Conservation (phyloP, 1,140 invertebrate species). For the Zelostemma sp. region DNA sequence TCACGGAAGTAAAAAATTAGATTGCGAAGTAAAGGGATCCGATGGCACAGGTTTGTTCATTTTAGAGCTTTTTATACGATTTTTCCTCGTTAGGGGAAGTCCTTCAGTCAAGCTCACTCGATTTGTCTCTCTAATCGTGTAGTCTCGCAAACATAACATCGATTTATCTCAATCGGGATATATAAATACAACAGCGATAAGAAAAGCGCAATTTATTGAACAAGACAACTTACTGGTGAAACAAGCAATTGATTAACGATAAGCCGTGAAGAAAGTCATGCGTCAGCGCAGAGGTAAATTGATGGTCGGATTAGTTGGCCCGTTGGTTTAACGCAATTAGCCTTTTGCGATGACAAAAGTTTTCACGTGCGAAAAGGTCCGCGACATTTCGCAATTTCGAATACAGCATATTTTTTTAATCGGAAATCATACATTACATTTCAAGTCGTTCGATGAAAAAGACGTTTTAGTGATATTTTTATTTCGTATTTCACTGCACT, state of each 20-base stretch:
- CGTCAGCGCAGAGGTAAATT: constrained; percentile 1
- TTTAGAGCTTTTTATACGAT: too few relatives aligned
- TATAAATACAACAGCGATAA: constrained; percentile 3
- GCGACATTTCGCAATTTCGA: too few relatives aligned
- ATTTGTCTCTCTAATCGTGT: constrained; percentile 8
- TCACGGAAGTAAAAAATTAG: too few relatives aligned
- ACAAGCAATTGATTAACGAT: constrained; percentile 11
- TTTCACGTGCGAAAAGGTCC: too few relatives aligned
- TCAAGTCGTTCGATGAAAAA: too few relatives aligned
- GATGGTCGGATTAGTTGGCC: constrained; percentile 1
- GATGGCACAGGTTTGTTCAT: too few relatives aligned
- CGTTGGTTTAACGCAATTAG: neutral
- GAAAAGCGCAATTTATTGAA: constrained; percentile 5
- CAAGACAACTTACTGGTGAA: constrained; percentile 2
- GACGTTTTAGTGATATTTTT: too few relatives aligned
- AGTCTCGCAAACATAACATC: neutral
- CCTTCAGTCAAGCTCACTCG: constrained; percentile 3
- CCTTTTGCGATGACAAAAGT: neutral
- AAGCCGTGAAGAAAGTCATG: constrained; percentile 7
- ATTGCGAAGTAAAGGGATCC: too few relatives aligned
- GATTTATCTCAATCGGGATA: constrained; percentile 5
- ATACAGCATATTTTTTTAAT: too few relatives aligned
- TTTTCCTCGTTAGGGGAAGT: too few relatives aligned
- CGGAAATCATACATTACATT: too few relatives aligned
- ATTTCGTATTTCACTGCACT: too few relatives aligned